phyloP scores from a whole-genome alignment of 1,140 invertebrate species.

The Aphelinus certus region DNA sequence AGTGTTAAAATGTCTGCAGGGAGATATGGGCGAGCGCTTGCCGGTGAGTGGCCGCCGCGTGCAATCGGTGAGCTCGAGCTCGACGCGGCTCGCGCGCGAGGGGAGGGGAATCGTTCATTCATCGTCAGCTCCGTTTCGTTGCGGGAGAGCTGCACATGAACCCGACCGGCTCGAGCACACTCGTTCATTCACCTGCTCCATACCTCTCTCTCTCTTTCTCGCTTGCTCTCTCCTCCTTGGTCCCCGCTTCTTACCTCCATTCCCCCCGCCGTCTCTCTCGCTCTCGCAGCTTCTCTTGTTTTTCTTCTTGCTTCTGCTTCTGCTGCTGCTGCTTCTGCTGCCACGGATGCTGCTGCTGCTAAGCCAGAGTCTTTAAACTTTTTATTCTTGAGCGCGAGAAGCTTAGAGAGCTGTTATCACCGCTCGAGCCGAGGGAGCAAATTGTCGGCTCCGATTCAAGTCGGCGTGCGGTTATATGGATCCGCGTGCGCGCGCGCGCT shows the following conservation, averaged over 20 bases:
- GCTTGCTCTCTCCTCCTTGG: constrained; percentile 9
- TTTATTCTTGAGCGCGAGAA: constrained; percentile 45
- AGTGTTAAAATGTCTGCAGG: too few relatives aligned
- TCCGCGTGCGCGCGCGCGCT: neutral
- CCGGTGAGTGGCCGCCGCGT: neutral
- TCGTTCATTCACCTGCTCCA: constrained; percentile 61
- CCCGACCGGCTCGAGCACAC: constrained; percentile 19
- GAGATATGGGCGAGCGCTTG: neutral
- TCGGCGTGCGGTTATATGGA: too few relatives aligned
- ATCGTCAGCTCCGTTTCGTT: too few relatives aligned
- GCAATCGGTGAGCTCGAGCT: neutral
- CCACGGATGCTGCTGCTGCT: constrained; percentile 13
- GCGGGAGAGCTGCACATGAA: constrained; percentile 20
- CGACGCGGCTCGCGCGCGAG: constrained; percentile 41
- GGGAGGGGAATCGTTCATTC: neutral
- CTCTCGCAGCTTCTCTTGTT: too few relatives aligned
- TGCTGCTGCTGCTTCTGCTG: too few relatives aligned
- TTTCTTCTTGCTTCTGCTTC: too few relatives aligned
- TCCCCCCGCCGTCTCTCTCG: too few relatives aligned
- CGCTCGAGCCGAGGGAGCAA: constrained; percentile 7
- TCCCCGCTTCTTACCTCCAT: constrained; percentile 10
- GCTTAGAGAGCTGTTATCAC: constrained; percentile 39
- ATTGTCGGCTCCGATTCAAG: constrained; percentile 27
- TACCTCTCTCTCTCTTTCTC: too few relatives aligned
- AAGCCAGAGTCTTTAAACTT: constrained; percentile 46